Percentiles rank a stretch among this genome's conserved stretches.
phyloP scores from a whole-genome alignment of 2,888 invertebrate species.

The Onthophagus sagittarius region DNA sequence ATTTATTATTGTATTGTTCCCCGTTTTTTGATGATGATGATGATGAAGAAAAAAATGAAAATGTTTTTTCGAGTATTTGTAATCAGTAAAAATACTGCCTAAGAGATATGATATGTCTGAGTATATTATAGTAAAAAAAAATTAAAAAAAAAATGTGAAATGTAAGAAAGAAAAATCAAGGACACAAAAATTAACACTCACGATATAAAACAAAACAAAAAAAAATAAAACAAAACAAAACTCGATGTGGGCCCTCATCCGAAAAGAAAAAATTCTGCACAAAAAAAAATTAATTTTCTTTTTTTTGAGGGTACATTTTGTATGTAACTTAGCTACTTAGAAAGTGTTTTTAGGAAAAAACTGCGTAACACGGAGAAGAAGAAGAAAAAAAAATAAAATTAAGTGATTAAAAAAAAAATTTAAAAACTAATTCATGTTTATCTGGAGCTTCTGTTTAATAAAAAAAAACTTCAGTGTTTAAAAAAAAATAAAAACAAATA shows the following conservation, averaged over 20 bases:
- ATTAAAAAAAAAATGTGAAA: neutral
- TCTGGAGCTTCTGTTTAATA: neutral
- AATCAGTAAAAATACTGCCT: neutral
- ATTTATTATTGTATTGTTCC: neutral
- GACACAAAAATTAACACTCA: neutral
- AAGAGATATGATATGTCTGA: neutral
- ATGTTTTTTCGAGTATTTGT: neutral
- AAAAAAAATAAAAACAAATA: neutral
- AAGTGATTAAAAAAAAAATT: neutral
- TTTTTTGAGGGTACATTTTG: neutral
- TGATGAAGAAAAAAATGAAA: neutral
- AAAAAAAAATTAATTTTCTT: neutral
- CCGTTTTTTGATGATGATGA: neutral
- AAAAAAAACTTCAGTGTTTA: neutral
- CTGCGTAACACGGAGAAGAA: neutral
- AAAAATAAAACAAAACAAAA: too few relatives aligned
- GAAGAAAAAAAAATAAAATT: neutral
- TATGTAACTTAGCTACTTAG: neutral
- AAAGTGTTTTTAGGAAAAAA: neutral
- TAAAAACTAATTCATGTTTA: neutral
- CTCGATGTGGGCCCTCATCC: neutral
- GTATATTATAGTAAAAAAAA: neutral
- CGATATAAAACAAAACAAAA: too few relatives aligned
- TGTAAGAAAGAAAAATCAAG: neutral
- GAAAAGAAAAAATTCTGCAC: neutral